Evolutionary conservation across 2,888 invertebrate species (phyloP), one percentile per base, ranked within the genome.

Genomic region (Tridacna crocea): DNA sequence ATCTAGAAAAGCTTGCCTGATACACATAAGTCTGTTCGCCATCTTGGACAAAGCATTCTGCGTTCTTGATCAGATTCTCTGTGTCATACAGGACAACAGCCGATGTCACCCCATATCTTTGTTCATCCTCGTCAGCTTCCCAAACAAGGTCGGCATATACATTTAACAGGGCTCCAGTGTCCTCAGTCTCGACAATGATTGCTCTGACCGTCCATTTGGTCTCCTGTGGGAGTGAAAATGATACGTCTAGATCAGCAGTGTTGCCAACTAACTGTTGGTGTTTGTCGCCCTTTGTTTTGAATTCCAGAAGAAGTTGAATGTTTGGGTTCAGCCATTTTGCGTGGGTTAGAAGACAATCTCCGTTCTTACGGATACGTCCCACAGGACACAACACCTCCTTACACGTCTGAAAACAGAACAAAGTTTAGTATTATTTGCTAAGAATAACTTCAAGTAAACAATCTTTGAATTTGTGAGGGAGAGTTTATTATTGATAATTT

Each of bases 351-450:
- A 24, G 51, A 17, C 70, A 70, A 13, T 70, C 24, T 10, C 24
- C 70, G 36, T 70, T n/a, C 0, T 24, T 4, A 47, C 24, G 51
- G 12, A 24, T 12, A 47, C 24, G 70, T 26, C 70, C 70, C 11
- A 70, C 47, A 26, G 70, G 70, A 51, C 70, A 70, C 11, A 70
- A n/a, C 0, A 70, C 70, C 3, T 70, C 70, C 22, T n/a, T 51
- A n/a, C 70, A 70, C 51, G 3, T 51, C 70, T 70, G 70, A 26
- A 70, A 70, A 48, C 6, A 70, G 13, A 47, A 36, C 3, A 17
- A 36, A 17, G 66, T 63, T 55, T 55, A 22, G 24, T 24, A 22
- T 63, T 24, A 22, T 63, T 36, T 36, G 36, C 36, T 8, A 36
- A 36, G 36, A 36, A 36, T 36, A 36, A 4, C 36, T 36, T 36